Evolutionary conservation across 2,797 vertebrate species (phyloP).

Genomic region (Phataginus tricuspis): DNA sequence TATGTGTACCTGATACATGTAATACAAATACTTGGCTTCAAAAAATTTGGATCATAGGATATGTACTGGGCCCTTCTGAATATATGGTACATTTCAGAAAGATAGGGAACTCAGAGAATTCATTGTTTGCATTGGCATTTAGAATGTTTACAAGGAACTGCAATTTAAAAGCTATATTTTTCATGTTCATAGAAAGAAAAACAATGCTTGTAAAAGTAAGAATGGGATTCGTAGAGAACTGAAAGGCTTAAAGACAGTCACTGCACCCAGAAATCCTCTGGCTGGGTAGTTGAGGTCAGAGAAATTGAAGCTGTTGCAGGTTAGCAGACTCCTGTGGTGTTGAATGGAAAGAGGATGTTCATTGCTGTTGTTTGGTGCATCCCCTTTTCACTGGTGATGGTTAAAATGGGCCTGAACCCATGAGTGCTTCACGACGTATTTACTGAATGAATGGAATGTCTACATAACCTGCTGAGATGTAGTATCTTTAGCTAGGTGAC

Average conservation of each 20-base stretch:
- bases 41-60: not conserved
- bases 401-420: not conserved
- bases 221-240: not conserved
- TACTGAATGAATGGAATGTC: constrained; percentile 1
- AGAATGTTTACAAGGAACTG: not conserved
- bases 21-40: not conserved
- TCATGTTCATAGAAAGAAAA: constrained; percentile 18
- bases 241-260: not conserved
- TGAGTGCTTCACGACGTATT: not conserved
- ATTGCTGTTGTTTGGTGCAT: not conserved
- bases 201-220: constrained; percentile 25
- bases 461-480: not conserved
- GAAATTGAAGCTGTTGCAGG: not conserved
- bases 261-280: not conserved
- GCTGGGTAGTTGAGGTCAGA: not conserved
- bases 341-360: not conserved
- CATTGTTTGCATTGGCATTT: constrained; percentile 39
- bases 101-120: constrained; percentile 12
- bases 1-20: not conserved
- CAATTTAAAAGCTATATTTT: not conserved
- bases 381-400: not conserved
- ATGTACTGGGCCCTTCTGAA: not conserved
- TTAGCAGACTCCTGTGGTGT: not conserved
- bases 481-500: not conserved
- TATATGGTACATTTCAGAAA: constrained; percentile 4